Base-by-base conservation (phyloP, 2,113 vertebrate species). In the Centropus unirufus region DNA sequence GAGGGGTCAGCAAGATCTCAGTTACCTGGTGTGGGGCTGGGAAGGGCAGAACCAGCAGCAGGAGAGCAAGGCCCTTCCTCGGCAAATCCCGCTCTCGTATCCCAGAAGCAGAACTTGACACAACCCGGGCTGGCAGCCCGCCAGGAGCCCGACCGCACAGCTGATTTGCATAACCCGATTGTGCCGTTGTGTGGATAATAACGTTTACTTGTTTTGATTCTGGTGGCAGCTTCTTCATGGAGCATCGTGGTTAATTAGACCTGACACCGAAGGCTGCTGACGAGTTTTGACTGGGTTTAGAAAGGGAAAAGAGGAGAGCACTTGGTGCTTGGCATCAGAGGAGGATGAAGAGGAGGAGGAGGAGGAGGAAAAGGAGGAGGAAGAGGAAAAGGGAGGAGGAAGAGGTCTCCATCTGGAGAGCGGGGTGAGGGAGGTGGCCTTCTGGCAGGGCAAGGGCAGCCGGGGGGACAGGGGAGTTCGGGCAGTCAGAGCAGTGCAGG, bases 191-290 rank as follows among this genome's bases (percentile, higher is more conserved):
- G 67, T 88, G 89, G 55, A 3, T 55, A 88, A 90, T 14, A 82
- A 83, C 54, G 83, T 15, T 58, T 70, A 85, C 70, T 92, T 95
- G 93, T 88, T 95, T 93, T 92, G 75, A 93, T 88, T 81, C 92
- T 59, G 39, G 14, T 67, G 79, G 75, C 67, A 95, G 92, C 46
- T 92, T 78, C 79, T 74, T 74, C 67, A 36, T 7, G 72, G 95
- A 91, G 47, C 72, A 70, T 59, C 79, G 52, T 3, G 22, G 77
- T 89, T 92, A 92, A 95, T 86, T 40, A 86, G 64, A 72, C 11
- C 85, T 72, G 86, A 81, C 68, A 58, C n/a, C 61, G 80, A 83
- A 78, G 75, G 83, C 10, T 47, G 64, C 68, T 75, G 44, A 62
- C 19, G 80, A 87, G 69, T 92, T 95, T 44, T 61, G 79, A 90